Evolutionary conservation across 1,140 invertebrate genomes (phyloP).

Genomic region (Pollicipes pollicipes): DNA sequence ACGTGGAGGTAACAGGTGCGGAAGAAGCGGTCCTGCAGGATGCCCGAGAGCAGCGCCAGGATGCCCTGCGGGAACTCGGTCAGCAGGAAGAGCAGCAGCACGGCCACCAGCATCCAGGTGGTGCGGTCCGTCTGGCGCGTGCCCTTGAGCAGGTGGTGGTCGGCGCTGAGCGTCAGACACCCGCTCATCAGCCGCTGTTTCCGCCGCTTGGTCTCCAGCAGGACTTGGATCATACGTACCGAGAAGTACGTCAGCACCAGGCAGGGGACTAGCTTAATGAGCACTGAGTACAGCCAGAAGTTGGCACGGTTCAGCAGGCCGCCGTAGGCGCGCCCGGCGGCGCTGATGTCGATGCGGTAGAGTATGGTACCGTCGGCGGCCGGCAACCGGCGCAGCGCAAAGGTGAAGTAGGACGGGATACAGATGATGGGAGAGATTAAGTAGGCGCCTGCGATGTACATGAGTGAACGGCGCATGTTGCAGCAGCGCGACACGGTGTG

Average conservation of each 20-base stretch:
- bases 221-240: constrained; percentile 46
- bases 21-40: constrained; percentile 19
- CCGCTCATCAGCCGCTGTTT: constrained; percentile 36
- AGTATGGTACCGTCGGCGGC: constrained; percentile 22
- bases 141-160: not conserved
- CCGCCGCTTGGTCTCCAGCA: constrained; percentile 40
- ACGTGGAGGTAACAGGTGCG: constrained; percentile 34
- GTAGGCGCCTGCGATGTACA: constrained; percentile 54
- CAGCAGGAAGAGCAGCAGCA: constrained; percentile 63
- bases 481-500: constrained; percentile 40
- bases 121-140: constrained; percentile 47
- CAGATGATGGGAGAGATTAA: constrained; percentile 54
- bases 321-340: constrained; percentile 36
- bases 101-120: constrained; percentile 72
- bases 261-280: constrained; percentile 70
- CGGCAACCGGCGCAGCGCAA: constrained; percentile 30
- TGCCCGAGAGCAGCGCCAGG: constrained; percentile 18
- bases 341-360: constrained; percentile 43
- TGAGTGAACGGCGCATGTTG: constrained; percentile 44
- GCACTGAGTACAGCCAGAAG: constrained; percentile 71
- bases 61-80: constrained; percentile 55
- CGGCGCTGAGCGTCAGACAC: not conserved
- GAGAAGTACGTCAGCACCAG: constrained; percentile 64
- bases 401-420: constrained; percentile 53
- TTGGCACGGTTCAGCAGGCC: constrained; percentile 47